Base-by-base conservation (phyloP, 2,113 vertebrate species). In the Hemicordylus capensis region DNA sequence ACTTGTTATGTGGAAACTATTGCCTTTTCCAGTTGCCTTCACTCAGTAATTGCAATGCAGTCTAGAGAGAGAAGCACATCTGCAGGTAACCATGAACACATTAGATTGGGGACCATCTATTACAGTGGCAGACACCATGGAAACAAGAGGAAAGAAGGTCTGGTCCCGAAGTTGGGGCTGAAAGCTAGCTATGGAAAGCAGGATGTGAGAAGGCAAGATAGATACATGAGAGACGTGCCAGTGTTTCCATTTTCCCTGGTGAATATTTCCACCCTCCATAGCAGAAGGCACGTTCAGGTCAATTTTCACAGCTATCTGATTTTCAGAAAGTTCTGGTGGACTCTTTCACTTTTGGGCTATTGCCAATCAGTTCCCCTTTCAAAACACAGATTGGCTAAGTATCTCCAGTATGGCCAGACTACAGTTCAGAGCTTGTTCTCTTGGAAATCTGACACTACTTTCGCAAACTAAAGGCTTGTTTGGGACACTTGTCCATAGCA, bases 1-100 rank as follows among this genome's bases (percentile, higher is more conserved):
- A 75, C 58, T 75, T 34, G 70, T 70, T 81, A 51, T 75, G 70
- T 83, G 81, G 70, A 83, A 83, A 83, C 31, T 15, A 83, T 83
- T 75, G 58, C 44, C 64, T 44, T 44, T 83, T 84, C 70, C 83
- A 48, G n/a, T 6, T 70, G 64, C 44, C 73, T 83, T 78, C 22
- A 75, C 28, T 42, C 51, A 26, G 26, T 83, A 63, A 67, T 28
- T 66, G 66, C 46, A 73, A 56, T 31, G 69, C 74, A 82, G 81
- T 7, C 3, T 76, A 37, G 34, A 81, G 61, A 69, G 56, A 1
- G 66, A 84, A 46, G 24, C 74, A 42, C n/a, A 39, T 22, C 1
- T 19, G 56, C 34, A 83, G 8, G 34, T 85, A 24, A 20, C 82
- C 39, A 74, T 14, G 75, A 87, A 7, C 34, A 56, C 67, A 48